Evolutionary conservation across 2,113 vertebrate genomes (phyloP), one percentile per base, ranked within the genome.

Genomic region (Ptychochromis oligacanthus): DNA sequence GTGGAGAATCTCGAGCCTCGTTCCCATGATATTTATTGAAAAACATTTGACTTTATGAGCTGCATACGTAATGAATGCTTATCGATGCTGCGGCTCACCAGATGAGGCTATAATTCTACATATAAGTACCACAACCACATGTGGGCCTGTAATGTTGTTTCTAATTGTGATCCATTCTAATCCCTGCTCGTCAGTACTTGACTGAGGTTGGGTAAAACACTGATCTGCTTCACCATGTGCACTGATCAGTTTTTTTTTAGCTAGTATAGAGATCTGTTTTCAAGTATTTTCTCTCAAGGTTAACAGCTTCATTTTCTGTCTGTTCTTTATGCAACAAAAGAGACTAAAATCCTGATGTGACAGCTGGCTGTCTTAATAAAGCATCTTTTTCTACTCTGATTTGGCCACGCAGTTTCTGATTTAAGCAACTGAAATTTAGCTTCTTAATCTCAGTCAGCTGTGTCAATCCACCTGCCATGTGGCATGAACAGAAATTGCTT

Each of bases 21-120:
- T 95, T 95, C 93, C 91, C 90, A 82, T 91, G 93, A 93, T 96
- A 95, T 95, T 95, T 95, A 96, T 93, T 91, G 94, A 93, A 95
- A 94, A 95, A 95, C 94, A 94, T 93, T 94, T 94, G 93, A 92
- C 89, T 95, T 95, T 94, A 94, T 93, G 92, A 94, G 92, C 92
- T 91, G 93, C 93, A 93, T 94, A 86, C 93, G 90, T 94, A 95
- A 94, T 93, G 92, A 94, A 89, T 77, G 91, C 89, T 90, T 81
- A 90, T 93, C 81, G 86, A 92, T 88, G 90, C 92, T 38, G 80
- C 52, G 13, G 89, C 91, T 85, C 75, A 26, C 93, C 91, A 93
- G 91, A 94, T 90, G 92, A 91, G 89, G 88, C 88, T 82, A 89
- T 94, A 93, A 95, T 92, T 95, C 94, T 84, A 52, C 70, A 74